These are phyloP conservation scores for Matsumurasca onukii DNA, from an alignment of 1,140 invertebrate species.

Conservation along the genomic window DNA sequence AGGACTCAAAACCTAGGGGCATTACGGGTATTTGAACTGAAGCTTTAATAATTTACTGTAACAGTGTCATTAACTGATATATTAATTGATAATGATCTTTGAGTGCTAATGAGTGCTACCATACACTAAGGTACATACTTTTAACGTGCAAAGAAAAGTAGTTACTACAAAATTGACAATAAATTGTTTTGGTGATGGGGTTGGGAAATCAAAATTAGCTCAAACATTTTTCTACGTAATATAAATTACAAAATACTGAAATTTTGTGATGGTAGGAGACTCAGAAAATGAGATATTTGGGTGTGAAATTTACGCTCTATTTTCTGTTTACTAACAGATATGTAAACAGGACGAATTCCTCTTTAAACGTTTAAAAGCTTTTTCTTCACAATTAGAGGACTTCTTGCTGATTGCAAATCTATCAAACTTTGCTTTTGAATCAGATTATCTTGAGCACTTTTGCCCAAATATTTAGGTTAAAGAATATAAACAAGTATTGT, in stretches of 20 bases:
- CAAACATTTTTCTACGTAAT: not conserved
- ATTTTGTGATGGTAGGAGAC: not conserved
- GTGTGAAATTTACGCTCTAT: not conserved
- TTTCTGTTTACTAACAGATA: constrained; percentile 18
- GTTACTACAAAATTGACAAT: no score
- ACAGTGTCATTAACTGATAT: not conserved
- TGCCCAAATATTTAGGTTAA: no score
- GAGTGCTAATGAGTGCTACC: no score
- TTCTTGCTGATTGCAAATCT: constrained; percentile 39
- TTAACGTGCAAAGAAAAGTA: no score
- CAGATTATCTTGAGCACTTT: no score
- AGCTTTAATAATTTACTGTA: not conserved
- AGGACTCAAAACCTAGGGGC: not conserved
- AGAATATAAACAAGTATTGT: no score
- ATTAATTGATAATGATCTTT: not conserved
- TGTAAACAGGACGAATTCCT: constrained; percentile 40
- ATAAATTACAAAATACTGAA: not conserved
- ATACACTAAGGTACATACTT: no score
- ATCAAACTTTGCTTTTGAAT: no score
- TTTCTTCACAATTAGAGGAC: constrained; percentile 28
- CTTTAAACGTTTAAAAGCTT: constrained; percentile 2
- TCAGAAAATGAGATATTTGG: not conserved
- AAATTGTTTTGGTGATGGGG: no score
- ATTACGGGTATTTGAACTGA: constrained; percentile 3
- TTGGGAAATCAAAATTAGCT: not conserved